Base-by-base conservation (phyloP, 2,113 vertebrate species). In the Illadopsis cleaveri region DNA sequence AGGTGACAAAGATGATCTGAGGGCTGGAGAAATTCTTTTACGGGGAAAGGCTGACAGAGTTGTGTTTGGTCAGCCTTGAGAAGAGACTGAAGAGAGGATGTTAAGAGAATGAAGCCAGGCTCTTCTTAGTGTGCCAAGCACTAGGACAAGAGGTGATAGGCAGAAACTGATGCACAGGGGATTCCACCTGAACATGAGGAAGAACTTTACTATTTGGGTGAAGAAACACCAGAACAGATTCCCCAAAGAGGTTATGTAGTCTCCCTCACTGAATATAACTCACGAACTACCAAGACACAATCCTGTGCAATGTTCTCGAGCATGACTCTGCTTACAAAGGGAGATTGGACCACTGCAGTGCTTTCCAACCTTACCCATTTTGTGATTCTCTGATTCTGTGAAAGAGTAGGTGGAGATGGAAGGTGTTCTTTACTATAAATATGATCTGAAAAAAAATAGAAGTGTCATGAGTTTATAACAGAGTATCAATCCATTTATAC, bases 271-370 rank as follows among this genome's bases (percentile, higher is more conserved):
- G 24, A 30, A 51, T 17, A 25, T 30, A 35, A 45, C 3, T 45
- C 23, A 21, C 0, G 1, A 38, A 12, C 19, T 27, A 30, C 23
- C 24, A 60, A 44, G 28, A 45, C 9, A 16, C 6, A 60, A 24
- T 30, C 11, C 15, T 30, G 20, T 30, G 13, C 60, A 38, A 24
- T 30, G 5, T 15, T 72, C 31, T 42, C 0, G 0, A 27, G 25
- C 22, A 13, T 33, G 31, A 50, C 22, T 4, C 33, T 60, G 9
- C 16, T 40, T 25, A 40, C 1, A 2, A 30, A 53, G 45, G 33
- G 51, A 53, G 23, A 9, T 5, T 45, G 38, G 33, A 47, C 13
- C 7, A 15, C 11, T n/a, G 19, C 11, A 50, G 23, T n/a, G 10
- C 20, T 47, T 51, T 53, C 38, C 4, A n/a, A 2, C 24, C 24